Base-by-base conservation (phyloP, 2,888 invertebrate species). In the Folsomia manolachei region DNA sequence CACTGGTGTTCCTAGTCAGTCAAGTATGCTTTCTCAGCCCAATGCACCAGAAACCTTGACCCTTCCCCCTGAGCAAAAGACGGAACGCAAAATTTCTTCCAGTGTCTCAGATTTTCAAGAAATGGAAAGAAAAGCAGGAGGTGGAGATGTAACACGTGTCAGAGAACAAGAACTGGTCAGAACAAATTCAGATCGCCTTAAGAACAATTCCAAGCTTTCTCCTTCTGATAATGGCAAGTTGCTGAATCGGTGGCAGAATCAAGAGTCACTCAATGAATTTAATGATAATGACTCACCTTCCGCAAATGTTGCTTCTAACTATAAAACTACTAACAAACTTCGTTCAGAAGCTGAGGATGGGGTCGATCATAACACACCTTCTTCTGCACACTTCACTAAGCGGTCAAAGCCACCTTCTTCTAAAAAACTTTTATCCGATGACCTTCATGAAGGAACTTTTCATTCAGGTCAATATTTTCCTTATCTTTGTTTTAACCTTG, bases 171-270 rank as follows among this genome's bases (percentile, higher is more conserved):
- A 21, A 19, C n/a, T 27, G 19, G 26, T 14, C 21, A 64, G 64
- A 27, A 27, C 64, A 26, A n/a, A 27, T 27, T 27, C 27, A 2
- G 27, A 64, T 64, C 64, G 64, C 1, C 64, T 27, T 1, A 19
- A 25, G 19, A 64, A 27, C 21, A 27, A 7, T 27, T 7, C 1
- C 27, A 63, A 61, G 39, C 4, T 39, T 39, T 39, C 39, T 39
- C 39, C n/a, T 4, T 4, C 60, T 60, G 23, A 60, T 7, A n/a
- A 14, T 62, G 23, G 18, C 2, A 53, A 56, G 19, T 24, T 51
- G 62, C 66, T 80, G 61, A 80, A 80, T 72, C 76, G 80, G 53
- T 80, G 80, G 80, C 74, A 78, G 71, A 80, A 80, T 72, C 71
- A 72, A 56, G 79, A 75, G n/a, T 76, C 79, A 60, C 75, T 80